Evolutionary conservation across 2,888 invertebrate species (phyloP).

Genomic region (Saturnia japonica): DNA sequence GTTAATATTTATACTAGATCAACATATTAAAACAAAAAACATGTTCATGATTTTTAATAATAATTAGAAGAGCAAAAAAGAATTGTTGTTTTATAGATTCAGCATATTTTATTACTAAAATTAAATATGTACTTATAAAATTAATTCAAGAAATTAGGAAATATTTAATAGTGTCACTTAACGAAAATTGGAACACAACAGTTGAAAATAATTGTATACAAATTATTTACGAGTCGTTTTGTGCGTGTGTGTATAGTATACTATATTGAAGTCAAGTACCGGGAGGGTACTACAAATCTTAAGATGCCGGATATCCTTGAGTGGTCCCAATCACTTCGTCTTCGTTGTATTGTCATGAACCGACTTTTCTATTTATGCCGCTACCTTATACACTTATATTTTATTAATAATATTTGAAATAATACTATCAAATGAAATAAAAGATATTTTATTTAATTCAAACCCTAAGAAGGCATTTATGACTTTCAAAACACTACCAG

Average conservation of each 20-base stretch:
- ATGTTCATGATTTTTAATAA: background rate
- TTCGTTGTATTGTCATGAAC: conserved; percentile 24
- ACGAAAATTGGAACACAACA: background rate
- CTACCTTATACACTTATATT: background rate
- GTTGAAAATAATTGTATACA: background rate
- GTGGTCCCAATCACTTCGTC: conserved; percentile 32
- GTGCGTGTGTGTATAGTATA: background rate
- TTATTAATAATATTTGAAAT: no score
- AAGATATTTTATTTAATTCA: background rate
- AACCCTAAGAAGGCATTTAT: no score
- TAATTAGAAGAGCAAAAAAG: background rate
- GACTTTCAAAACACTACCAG: no score
- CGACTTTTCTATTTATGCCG: conserved; percentile 10
- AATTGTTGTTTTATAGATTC: background rate
- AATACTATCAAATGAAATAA: background rate
- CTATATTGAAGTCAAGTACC: conserved; percentile 7
- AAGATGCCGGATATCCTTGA: conserved; percentile 29
- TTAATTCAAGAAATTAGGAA: background rate
- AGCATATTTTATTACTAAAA: background rate
- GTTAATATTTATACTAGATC: background rate
- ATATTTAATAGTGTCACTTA: background rate
- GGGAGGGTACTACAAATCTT: conserved; percentile 20
- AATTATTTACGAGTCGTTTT: background rate
- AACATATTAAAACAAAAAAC: background rate
- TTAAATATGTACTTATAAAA: background rate